Evolutionary conservation across 2,113 vertebrate species (phyloP), one percentile per base, ranked within the genome.

Genomic region (Laticauda colubrina): DNA sequence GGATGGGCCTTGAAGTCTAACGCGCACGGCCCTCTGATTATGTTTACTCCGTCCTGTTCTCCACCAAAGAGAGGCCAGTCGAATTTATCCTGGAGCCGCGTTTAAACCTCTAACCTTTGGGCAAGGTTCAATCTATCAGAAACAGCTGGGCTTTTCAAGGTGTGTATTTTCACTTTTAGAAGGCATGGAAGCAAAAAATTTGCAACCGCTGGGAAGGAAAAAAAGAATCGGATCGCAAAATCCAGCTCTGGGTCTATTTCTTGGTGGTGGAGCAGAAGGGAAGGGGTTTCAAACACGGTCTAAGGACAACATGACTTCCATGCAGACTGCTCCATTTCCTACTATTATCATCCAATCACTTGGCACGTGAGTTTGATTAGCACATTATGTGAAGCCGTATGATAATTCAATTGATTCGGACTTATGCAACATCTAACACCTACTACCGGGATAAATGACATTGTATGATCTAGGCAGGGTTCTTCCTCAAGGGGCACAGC

Each of bases 111-210:
- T 94, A 94, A 94, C 95, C 94, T 97, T 97, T 96, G 92, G 95
- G 96, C 75, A 94, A 96, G 95, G 95, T 90, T 97, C 95, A 94
- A 96, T 98, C 96, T 97, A 98, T 98, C 95, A 96, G 97, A 98
- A 98, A 97, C 98, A 98, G 97, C 97, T 98, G 97, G 96, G 96
- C 48, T 51, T 93, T 96, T 97, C 96, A 97, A 96, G 95, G 96
- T 96, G 89, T 94, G 91, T 92, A 10, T 96, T 93, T 92, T 59
- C 7, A 95, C 88, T 96, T 97, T 97, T 97, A 97, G 97, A 98
- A 98, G 97, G 97, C 95, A 96, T 91, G 95, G 96, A 97, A 97
- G 93, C 95, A 95, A 86, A 97, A 98, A 98, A 48, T 97, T 96
- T 97, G 97, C 94, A 96, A 97, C 97, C 97, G 97, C 89, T 97